A percentile compares a stretch with the other conserved stretches of the same genome.
phyloP scores from a whole-genome alignment of 2,888 invertebrate genomes.

The Pollenia angustigena region DNA sequence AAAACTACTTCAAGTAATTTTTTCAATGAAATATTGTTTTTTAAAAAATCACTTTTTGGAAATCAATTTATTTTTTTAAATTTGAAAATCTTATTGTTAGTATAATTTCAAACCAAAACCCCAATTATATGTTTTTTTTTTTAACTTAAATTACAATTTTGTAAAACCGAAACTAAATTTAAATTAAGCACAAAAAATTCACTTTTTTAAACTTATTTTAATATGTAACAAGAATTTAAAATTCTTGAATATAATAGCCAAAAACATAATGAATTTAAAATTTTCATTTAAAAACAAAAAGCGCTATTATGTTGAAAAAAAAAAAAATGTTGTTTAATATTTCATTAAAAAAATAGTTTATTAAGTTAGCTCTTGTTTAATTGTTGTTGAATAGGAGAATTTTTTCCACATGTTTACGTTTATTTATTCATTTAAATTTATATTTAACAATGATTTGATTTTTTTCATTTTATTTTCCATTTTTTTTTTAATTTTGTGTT shows the following conservation, averaged over 20 bases:
- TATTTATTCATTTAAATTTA: conserved; percentile 37
- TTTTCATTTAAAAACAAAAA: not conserved
- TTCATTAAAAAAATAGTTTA: conserved; percentile 24
- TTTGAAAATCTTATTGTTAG: conserved; percentile 57
- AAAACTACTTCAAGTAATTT: conserved; percentile 25
- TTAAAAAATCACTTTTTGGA: conserved; percentile 7
- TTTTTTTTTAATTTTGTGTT: conserved; percentile 5
- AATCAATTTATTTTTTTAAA: not conserved
- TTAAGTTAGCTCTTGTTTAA: conserved; percentile 79
- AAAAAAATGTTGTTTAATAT: conserved; percentile 55
- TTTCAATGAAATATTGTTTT: not conserved
- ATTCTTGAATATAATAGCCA: not conserved
- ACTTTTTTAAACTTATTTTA: not conserved
- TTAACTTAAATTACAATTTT: conserved; percentile 38
- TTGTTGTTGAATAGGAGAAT: conserved; percentile 77
- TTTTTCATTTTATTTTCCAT: not conserved
- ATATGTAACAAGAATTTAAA: not conserved
- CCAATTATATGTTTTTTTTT: conserved; percentile 42
- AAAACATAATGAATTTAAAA: conserved; percentile 4
- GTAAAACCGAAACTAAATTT: not conserved
- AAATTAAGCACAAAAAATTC: not conserved
- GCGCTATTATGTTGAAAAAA: not conserved
- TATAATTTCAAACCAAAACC: conserved; percentile 62
- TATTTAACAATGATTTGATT: conserved; percentile 39
- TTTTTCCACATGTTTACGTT: conserved; percentile 33